Evolutionary conservation across 2,113 vertebrate species (phyloP), one percentile per base, ranked within the genome.

Genomic region (Mormyrus iriodes): DNA sequence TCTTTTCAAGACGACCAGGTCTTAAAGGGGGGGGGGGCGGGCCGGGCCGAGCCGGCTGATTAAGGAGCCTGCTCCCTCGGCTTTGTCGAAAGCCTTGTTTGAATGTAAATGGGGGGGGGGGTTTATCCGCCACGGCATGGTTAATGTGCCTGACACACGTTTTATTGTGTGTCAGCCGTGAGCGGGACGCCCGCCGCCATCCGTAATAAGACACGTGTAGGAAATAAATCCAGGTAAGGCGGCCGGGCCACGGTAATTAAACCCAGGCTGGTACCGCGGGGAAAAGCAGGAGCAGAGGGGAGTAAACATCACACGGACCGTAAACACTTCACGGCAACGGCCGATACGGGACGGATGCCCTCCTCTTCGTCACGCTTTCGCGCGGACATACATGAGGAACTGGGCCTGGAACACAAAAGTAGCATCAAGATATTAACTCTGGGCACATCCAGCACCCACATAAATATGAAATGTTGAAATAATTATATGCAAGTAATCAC

Each of bases 1-100:
- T 96, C 97, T 98, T 97, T 97, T 98, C 97, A 96, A 97, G 98
- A 99, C 97, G 97, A 97, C 94, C 94, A 95, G 97, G 97, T 97
- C 97, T 97, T 97, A 97, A 97, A 97, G 97, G 97, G 97, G 97
- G 97, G 97, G 97, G 97, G 97, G 97, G 97, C 97, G 97, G 96
- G 95, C 95, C 93, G 87, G 96, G 97, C 96, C 95, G 95, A 95
- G 92, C 95, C 95, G 95, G 95, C 97, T 97, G 97, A 97, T 98
- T 97, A 97, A 94, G 96, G 95, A 95, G 97, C 97, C 97, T 97
- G 97, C 97, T 98, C 97, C 97, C 95, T 97, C 95, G 96, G 97
- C 97, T 98, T 98, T 98, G 97, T 97, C 97, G 97, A 96, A 97
- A 97, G 97, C 97, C 92, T 96, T 93, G 97, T 97, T 97, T 97